These are phyloP conservation scores for Drosophila mimica DNA, from an alignment of 2,888 invertebrate genomes.

Conservation along the genomic window DNA sequence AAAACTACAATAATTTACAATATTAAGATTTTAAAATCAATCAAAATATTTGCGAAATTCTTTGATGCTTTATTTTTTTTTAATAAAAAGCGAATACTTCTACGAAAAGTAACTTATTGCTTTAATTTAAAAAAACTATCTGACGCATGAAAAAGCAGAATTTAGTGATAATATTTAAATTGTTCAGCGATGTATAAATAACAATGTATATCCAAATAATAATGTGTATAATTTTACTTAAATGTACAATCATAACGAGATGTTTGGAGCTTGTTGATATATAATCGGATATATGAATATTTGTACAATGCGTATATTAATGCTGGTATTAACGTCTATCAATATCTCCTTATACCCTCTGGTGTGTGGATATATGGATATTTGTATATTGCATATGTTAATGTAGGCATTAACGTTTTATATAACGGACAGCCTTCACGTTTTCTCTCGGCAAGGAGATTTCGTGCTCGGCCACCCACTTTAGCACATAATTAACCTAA, in stretches of 20 bases:
- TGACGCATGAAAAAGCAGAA: background rate
- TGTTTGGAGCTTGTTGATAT: background rate
- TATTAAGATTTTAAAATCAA: background rate
- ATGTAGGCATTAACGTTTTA: slow-evolving; percentile 26
- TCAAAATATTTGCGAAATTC: background rate
- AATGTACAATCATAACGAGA: background rate
- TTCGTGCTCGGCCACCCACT: slow-evolving; percentile 61
- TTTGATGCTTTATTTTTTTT: too few species aligned
- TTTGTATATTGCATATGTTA: slow-evolving; percentile 26
- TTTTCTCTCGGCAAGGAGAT: slow-evolving; percentile 47
- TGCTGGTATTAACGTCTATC: background rate
- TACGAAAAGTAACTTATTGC: background rate
- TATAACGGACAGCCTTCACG: slow-evolving; percentile 34
- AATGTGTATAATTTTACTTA: background rate
- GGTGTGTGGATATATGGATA: slow-evolving; percentile 14
- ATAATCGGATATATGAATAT: background rate
- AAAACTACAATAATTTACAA: background rate
- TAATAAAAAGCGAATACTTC: background rate
- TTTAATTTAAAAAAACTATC: background rate
- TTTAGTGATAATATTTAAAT: background rate
- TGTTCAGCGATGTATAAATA: background rate
- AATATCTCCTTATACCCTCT: background rate
- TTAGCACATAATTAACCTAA: slow-evolving; percentile 84
- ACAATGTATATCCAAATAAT: background rate
- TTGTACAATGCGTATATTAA: background rate